phyloP scores from a whole-genome alignment of 2,797 vertebrate genomes.

The Malacoraja senta region DNA sequence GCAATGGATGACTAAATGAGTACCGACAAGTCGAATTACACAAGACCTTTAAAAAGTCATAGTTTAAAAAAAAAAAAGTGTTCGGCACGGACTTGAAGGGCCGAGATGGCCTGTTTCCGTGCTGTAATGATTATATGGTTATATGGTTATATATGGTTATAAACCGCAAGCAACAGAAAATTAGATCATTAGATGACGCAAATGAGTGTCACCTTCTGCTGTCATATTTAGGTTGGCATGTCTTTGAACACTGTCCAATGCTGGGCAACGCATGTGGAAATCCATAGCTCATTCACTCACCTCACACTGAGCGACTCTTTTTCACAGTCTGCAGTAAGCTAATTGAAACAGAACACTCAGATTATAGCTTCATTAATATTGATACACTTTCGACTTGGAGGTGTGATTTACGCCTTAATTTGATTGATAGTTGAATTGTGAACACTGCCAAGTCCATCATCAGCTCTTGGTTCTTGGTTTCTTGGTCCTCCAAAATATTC shows the following conservation, averaged over 20 bases:
- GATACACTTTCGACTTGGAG: neutral
- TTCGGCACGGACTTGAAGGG: too few species aligned
- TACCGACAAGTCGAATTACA: neutral
- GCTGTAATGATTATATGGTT: too few species aligned
- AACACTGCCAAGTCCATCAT: too few species aligned
- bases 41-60: neutral
- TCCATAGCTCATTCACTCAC: neutral
- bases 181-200: neutral
- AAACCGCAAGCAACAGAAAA: neutral
- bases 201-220: neutral
- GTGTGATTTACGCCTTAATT: neutral
- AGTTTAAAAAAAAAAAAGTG: too few species aligned
- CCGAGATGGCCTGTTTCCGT: too few species aligned
- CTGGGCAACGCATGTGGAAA: neutral
- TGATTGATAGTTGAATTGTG: neutral
- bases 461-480: too few species aligned
- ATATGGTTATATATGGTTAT: too few species aligned
- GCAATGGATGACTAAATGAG: neutral
- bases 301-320: too few species aligned
- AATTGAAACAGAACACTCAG: neutral
- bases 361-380: neutral
- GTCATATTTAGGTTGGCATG: neutral
- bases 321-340: neutral
- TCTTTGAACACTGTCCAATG: neutral
- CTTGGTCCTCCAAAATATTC: too few species aligned